Evolutionary conservation across 2,797 vertebrate species (phyloP), one percentile per base, ranked within the genome.

Genomic region (Avahi laniger): DNA sequence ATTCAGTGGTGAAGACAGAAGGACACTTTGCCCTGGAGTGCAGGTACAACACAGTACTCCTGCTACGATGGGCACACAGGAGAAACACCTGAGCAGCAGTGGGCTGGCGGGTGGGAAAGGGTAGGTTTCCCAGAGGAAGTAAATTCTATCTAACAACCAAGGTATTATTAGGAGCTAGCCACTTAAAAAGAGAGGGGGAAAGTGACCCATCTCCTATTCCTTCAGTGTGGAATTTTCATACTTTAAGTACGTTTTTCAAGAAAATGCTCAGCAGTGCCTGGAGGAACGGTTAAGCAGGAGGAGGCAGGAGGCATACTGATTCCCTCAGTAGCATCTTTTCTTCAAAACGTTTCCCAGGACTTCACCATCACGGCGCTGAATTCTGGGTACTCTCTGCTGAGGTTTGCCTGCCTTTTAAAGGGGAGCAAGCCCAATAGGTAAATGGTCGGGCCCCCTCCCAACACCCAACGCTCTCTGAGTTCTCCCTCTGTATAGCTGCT

Each of bases 231-330:
- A 88, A 50, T 87, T 95, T 82, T 79, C 35, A 52, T 82, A 46
- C 50, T 92, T 97, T 22, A 94, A 28, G 20, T 67, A 22, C 12
- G 41, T 43, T 87, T 85, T 95, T 91, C 50, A 93, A 93, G 83
- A 75, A 89, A 50, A 86, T 75, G 14, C 22, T 88, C 70, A 38
- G 59, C 0, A 10, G 65, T 90, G 35, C 65, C 38, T 57, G 26
- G 41, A 75, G 28, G 46, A 72, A 20, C 13, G 22, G 24, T 50
- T 78, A 61, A 67, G 63, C 57, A 89, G 72, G 35, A 95, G 90
- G 87, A 50, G 35, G 38, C 12, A 61, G 14, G 83, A 87, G 6
- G 41, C 46, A 50, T 28, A 5, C n/a, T 46, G 48, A 20, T 73
- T 93, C 72, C 59, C 61, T 57, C 41, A 43, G 46, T 63, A 38